A percentile compares a stretch with the other conserved stretches of the same genome.
Conservation (phyloP, 2,888 invertebrate species). For the Caenorhabditis auriculariae region DNA sequence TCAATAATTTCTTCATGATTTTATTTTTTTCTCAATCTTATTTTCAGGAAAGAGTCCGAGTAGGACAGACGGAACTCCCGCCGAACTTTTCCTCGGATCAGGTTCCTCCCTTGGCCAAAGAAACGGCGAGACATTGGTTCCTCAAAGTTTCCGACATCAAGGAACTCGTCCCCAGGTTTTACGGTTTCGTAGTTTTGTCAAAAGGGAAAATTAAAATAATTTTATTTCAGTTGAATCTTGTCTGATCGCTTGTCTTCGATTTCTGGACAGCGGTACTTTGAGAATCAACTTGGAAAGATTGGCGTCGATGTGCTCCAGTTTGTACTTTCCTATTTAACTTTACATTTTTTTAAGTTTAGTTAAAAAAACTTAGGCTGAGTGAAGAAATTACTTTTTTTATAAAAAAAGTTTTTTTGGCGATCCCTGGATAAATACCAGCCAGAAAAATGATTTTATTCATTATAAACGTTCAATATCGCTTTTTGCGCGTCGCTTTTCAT, state of each 20-base stretch:
- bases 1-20: too few species aligned
- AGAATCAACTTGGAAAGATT: constrained; percentile 41
- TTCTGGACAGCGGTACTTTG: constrained; percentile 37
- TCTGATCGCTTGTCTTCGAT: constrained; percentile 44
- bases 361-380: too few species aligned
- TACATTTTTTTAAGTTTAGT: background rate
- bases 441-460: too few species aligned
- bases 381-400: too few species aligned
- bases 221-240: constrained; percentile 46
- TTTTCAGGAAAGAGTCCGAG: too few species aligned
- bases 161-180: constrained; percentile 85
- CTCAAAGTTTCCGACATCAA: constrained; percentile 96
- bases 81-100: constrained; percentile 10
- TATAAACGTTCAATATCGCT: too few species aligned
- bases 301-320: constrained; percentile 30
- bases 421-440: too few species aligned
- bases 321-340: constrained; percentile 3
- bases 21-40: too few species aligned
- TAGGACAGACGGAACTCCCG: too few species aligned
- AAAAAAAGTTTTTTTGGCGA: too few species aligned
- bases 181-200: constrained; percentile 66
- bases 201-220: background rate
- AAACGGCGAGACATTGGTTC: constrained; percentile 75
- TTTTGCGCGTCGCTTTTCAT: too few species aligned
- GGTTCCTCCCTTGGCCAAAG: constrained; percentile 70